These are phyloP conservation scores for Tachysurus fulvidraco DNA, from an alignment of 2,113 vertebrate genomes.

Conservation along the genomic window DNA sequence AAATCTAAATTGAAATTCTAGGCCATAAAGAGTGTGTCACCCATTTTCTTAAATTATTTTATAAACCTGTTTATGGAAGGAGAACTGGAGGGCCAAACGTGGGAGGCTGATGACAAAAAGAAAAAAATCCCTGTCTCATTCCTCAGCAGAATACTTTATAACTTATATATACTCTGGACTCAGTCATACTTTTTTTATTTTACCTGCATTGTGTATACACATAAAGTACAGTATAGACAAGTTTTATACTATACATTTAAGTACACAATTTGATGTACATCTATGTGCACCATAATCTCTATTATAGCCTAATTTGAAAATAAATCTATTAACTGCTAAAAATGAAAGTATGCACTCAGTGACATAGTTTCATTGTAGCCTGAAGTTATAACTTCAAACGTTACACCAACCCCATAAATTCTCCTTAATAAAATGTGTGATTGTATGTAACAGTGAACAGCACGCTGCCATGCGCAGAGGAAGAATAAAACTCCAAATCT, in stretches of 20 bases:
- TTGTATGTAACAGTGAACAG: neutral
- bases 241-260: neutral
- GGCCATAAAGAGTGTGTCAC: slow-evolving; percentile 48
- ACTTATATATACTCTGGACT: neutral
- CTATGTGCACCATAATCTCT: neutral
- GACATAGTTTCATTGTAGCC: neutral
- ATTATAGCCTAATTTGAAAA: neutral
- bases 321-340: neutral
- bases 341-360: neutral
- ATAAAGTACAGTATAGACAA: neutral
- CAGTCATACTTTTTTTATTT: neutral
- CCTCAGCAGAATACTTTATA: neutral
- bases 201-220: neutral
- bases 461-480: neutral
- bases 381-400: neutral
- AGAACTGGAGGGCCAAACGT: slow-evolving; percentile 24
- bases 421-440: neutral
- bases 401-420: neutral
- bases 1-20: slow-evolving; percentile 67
- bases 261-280: neutral
- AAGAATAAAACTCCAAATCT: neutral
- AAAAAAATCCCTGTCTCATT: neutral
- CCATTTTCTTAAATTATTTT: slow-evolving; percentile 49
- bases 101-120: neutral
- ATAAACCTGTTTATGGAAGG: slow-evolving; percentile 45